Evolutionary conservation across 2,797 vertebrate species (phyloP).

Genomic region (Lindbergichthys nudifrons): DNA sequence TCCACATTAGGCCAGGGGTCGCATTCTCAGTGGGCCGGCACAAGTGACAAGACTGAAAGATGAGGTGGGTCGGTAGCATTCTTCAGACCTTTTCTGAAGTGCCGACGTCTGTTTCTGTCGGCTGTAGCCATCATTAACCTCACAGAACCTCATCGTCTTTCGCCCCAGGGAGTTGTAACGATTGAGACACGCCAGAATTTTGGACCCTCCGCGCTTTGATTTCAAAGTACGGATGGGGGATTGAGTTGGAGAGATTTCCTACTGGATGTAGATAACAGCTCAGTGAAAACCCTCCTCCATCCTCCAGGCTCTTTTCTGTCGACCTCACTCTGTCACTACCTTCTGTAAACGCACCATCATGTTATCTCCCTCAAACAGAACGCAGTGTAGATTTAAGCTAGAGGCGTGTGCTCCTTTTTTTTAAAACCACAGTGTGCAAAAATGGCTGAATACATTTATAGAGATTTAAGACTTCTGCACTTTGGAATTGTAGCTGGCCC

Average conservation of each 20-base stretch:
- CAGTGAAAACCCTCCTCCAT: slow-evolving; percentile 10
- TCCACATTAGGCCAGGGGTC: slow-evolving; percentile 63
- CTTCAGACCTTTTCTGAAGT: slow-evolving; percentile 55
- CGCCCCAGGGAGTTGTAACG: slow-evolving; percentile 12
- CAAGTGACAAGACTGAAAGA: slow-evolving; percentile 68
- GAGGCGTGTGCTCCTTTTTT: slow-evolving; percentile 1
- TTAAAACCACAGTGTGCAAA: neutral
- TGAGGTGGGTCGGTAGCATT: slow-evolving; percentile 69
- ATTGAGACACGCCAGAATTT: slow-evolving; percentile 21
- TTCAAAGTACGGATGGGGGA: slow-evolving; percentile 17
- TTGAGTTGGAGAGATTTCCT: slow-evolving; percentile 42
- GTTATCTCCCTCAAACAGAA: slow-evolving; percentile 20
- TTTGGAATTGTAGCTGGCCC: neutral
- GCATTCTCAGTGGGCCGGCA: slow-evolving; percentile 60
- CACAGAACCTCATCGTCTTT: neutral
- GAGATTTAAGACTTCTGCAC: neutral
- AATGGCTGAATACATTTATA: neutral
- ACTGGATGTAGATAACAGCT: slow-evolving; percentile 35
- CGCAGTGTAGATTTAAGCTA: neutral
- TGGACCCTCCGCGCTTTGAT: slow-evolving; percentile 19
- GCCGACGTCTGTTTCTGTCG: slow-evolving; percentile 29
- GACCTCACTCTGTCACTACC: slow-evolving; percentile 21
- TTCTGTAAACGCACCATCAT: slow-evolving; percentile 5
- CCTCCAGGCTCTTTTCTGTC: slow-evolving; percentile 22
- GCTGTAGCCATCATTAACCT: slow-evolving; percentile 22